Evolutionary conservation across 2,113 vertebrate species (phyloP), one percentile per base, ranked within the genome.

Genomic region (Microtus ochrogaster): DNA sequence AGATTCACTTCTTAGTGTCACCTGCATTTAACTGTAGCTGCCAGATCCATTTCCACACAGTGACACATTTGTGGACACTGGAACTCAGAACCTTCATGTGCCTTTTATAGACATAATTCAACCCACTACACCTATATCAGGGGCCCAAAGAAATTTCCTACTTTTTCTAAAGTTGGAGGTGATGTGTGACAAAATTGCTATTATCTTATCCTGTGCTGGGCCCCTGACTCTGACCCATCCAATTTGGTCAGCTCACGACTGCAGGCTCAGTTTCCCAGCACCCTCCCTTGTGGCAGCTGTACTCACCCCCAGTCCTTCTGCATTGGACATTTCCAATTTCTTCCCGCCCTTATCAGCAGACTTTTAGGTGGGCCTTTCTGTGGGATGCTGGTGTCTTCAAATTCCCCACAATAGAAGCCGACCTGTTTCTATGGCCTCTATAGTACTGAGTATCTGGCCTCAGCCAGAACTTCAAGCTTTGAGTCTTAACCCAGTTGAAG

Each of bases 271-370:
- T 22, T 65, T 49, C 72, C n/a, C 24, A 1, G 36, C 1, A 5
- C 13, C 73, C 19, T 84, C 19, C 11, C 10, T 30, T n/a, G 81
- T 14, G 14, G 61, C 26, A 24, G 3, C 3, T 24, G 26, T 33
- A 12, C 17, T 3, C 3, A 0, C 0, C 3, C 5, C 0, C 0
- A 3, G 44, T 8, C 3, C 61, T 21, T 26, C 81, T n/a, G 74
- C 58, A 21, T 21, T 44, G 0, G 52, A 52, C 6, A 12, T 61
- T 74, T 66, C 8, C 52, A 39, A 0, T 4, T 2, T 24, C 41
- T n/a, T 1, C n/a, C 72, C 9, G 0, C 3, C 28, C 36, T 14
- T 2, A 1, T 72, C 49, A 26, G 41, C 13, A 44, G 92, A 7
- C 72, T 84, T 88, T 49, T 24, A 74, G n/a, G 0, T 26, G 2